Evolutionary conservation across 30 jellyfish, hydroid and myxozoan species (phyloP).

Genomic region (Nemopilema nomurai): DNA sequence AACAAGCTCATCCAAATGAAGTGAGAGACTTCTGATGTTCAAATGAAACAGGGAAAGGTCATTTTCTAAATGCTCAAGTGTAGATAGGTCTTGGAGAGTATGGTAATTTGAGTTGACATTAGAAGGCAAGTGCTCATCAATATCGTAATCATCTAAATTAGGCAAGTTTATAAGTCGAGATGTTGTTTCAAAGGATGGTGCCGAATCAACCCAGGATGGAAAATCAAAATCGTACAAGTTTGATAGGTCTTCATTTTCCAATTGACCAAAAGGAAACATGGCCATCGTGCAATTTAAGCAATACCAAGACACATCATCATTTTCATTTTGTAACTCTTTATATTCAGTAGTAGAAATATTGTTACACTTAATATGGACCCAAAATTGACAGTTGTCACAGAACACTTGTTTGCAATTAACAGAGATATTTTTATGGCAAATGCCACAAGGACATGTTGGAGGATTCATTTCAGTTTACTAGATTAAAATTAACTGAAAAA

Average conservation of each 20-base stretch:
- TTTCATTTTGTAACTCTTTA: constrained; percentile 25
- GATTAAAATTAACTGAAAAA: background rate
- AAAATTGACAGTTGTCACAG: constrained; percentile 15
- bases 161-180: constrained; percentile 35
- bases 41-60: constrained; percentile 51
- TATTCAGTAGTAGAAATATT: constrained; percentile 29
- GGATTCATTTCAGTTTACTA: constrained; percentile 4
- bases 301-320: constrained; percentile 38
- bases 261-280: constrained; percentile 45
- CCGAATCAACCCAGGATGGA: constrained; percentile 24
- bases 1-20: constrained; percentile 38
- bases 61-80: constrained; percentile 28
- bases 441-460: constrained; percentile 40
- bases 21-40: constrained; percentile 38
- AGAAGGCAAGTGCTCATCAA: constrained; percentile 72
- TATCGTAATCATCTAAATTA: constrained; percentile 35
- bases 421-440: constrained; percentile 39
- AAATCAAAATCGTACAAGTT: constrained; percentile 16
- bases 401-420: background rate
- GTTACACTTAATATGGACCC: constrained; percentile 53
- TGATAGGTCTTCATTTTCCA: constrained; percentile 25
- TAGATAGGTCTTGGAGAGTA: constrained; percentile 52
- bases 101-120: constrained; percentile 55
- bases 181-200: constrained; percentile 36
- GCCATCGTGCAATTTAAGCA: constrained; percentile 20